Conservation (phyloP, 2,888 invertebrate genomes). For the Epistrophella euchroma region DNA sequence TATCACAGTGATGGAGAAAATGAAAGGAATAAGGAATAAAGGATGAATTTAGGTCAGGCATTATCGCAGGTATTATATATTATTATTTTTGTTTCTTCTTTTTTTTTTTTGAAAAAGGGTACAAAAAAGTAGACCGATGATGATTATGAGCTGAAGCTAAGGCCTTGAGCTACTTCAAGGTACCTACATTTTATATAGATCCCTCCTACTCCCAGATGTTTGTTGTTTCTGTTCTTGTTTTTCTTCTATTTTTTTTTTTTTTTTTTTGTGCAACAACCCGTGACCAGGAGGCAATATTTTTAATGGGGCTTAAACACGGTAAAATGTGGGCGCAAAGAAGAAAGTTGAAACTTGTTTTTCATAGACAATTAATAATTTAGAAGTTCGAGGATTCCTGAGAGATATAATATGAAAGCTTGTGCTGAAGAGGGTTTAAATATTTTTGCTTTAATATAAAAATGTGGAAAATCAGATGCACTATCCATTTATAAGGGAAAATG, state of each 20-base stretch:
- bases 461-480: slow-evolving; percentile 1
- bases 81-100: neutral
- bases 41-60: slow-evolving; percentile 73
- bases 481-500: neutral
- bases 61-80: slow-evolving; percentile 50
- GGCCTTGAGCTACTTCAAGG: slow-evolving; percentile 72
- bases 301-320: slow-evolving; percentile 71
- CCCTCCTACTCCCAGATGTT: neutral
- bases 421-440: slow-evolving; percentile 1
- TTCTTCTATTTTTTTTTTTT: neutral
- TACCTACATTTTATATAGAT: neutral
- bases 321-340: slow-evolving; percentile 64
- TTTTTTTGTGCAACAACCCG: slow-evolving; percentile 36
- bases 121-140: slow-evolving; percentile 58
- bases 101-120: slow-evolving; percentile 1
- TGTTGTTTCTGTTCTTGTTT: slow-evolving; percentile 6
- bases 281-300: slow-evolving; percentile 73
- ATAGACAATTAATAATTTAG: slow-evolving; percentile 23
- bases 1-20: slow-evolving; percentile 37
- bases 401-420: slow-evolving; percentile 1
- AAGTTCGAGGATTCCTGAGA: slow-evolving; percentile 4
- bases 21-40: slow-evolving; percentile 49
- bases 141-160: slow-evolving; percentile 53
- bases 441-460: neutral
- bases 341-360: slow-evolving; percentile 57